Evolutionary conservation across 2,888 invertebrate genomes (phyloP).

Genomic region (Nephrocerus scutellatus): DNA sequence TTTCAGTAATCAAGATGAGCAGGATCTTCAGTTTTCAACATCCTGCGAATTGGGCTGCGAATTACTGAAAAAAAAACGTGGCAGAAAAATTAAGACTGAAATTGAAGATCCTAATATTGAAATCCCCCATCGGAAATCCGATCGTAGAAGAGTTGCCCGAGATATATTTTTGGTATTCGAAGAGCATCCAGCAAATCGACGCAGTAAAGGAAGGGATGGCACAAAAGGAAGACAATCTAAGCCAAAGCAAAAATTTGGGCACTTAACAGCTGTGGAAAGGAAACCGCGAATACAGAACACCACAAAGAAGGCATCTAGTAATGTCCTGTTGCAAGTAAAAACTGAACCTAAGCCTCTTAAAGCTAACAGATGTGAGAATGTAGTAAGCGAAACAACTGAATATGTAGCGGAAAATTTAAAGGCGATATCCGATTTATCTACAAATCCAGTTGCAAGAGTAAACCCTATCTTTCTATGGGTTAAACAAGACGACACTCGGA

Average conservation of each 20-base stretch:
- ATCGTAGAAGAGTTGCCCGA: slow-evolving; percentile 43
- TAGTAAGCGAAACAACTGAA: too few species aligned
- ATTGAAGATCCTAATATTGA: slow-evolving; percentile 23
- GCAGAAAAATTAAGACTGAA: slow-evolving; percentile 22
- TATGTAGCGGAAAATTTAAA: neutral
- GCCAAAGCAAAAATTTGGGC: slow-evolving; percentile 31
- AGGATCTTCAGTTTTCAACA: too few species aligned
- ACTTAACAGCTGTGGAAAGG: slow-evolving; percentile 25
- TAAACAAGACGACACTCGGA: slow-evolving; percentile 69
- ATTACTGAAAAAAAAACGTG: slow-evolving; percentile 20
- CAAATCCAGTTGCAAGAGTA: slow-evolving; percentile 39
- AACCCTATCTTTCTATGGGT: slow-evolving; percentile 83
- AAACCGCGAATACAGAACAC: neutral
- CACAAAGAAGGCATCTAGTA: neutral
- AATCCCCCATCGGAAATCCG: slow-evolving; percentile 45
- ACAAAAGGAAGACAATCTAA: slow-evolving; percentile 32
- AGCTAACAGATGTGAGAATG: too few species aligned
- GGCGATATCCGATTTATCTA: too few species aligned
- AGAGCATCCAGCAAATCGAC: slow-evolving; percentile 36
- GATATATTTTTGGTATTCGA: slow-evolving; percentile 46
- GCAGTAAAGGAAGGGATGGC: slow-evolving; percentile 28
- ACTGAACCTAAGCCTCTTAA: slow-evolving; percentile 41
- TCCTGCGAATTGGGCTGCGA: too few species aligned
- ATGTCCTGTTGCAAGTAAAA: slow-evolving; percentile 23
- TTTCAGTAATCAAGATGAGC: too few species aligned